Evolutionary conservation across 1,140 invertebrate genomes (phyloP), one percentile per base, ranked within the genome.

Genomic region (Saxidomus purpurata): DNA sequence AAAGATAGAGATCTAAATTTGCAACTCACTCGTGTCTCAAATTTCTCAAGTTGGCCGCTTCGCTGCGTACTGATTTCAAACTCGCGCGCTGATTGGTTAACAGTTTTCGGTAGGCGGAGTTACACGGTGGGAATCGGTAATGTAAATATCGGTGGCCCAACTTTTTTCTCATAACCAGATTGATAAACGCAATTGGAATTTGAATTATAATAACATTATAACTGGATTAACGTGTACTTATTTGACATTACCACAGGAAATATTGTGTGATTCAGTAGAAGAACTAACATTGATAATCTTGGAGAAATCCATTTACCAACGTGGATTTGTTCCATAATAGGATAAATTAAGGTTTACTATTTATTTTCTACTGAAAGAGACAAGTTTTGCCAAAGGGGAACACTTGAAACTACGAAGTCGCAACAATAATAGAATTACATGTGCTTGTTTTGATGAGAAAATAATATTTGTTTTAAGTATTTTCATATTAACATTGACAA

Each of bases 151-250:
- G n/a, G 77, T 77, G 40, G 34, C 43, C 36, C 67, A 69, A 43
- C 34, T 22, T 80, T 38, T 59, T 59, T 81, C 74, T 49, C 55
- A 80, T 52, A 76, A 34, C 43, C 76, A 38, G 69, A n/a, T 67
- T 88, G 76, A 88, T 49, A 79, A 80, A 88, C 38, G 6, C 52
- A 81, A 88, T 88, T 55, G 85, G 85, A 87, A 87, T 87, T 87
- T 63, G 40, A 43, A 79, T 49, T 80, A 81, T 79, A 88, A 80
- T 71, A 81, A 88, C 77, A 88, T 55, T 88, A 61, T 88, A 55
- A 88, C 71, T 81, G 86, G 86, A 88, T 88, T 88, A 88, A 77
- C 71, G 47, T 34, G 86, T 88, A 67, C 61, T 88, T 81, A 88
- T 43, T 81, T 88, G 85, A 87, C 74, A 87, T 87, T 87, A 63